Evolutionary conservation across 2,797 vertebrate species (phyloP).

Genomic region (Coranthus polyacanthus): DNA sequence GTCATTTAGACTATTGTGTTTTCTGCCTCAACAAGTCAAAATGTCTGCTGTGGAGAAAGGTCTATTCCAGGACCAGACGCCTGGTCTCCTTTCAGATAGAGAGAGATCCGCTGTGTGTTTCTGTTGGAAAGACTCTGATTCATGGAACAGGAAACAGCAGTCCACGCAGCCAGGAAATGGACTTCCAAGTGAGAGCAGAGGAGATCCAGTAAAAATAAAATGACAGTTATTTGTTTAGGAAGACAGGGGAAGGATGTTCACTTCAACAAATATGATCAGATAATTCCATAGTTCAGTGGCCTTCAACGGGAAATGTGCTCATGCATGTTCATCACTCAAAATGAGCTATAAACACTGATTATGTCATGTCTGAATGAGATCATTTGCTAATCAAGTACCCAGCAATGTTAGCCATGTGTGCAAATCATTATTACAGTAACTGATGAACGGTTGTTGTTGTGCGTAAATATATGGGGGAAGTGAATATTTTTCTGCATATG

Average conservation of each 20-base stretch:
- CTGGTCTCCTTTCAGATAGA: constrained; percentile 25
- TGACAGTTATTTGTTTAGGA: constrained; percentile 76
- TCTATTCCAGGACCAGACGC: constrained; percentile 4
- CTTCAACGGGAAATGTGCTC: constrained; percentile 54
- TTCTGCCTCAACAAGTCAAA: too few relatives aligned
- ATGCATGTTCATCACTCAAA: constrained; percentile 55
- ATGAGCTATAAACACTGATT: constrained; percentile 25
- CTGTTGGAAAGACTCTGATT: constrained; percentile 36
- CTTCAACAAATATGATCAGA: constrained; percentile 71
- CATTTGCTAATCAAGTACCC: constrained; percentile 30
- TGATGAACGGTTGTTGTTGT: not conserved
- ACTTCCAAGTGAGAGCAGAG: constrained; percentile 66
- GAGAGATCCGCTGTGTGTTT: too few relatives aligned
- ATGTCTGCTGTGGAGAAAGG: too few relatives aligned
- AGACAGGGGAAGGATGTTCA: constrained; percentile 75
- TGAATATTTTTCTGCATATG: not conserved
- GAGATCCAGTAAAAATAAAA: constrained; percentile 67
- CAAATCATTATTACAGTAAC: not conserved
- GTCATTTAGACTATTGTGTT: too few relatives aligned
- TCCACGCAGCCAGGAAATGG: constrained; percentile 74
- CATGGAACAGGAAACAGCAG: constrained; percentile 71
- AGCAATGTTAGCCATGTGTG: not conserved
- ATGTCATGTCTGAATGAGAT: constrained; percentile 41
- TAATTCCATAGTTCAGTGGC: constrained; percentile 67
- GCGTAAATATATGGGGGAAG: not conserved